Evolutionary conservation across 2,797 vertebrate species (phyloP).

Genomic region (Peromyscus nudipes): DNA sequence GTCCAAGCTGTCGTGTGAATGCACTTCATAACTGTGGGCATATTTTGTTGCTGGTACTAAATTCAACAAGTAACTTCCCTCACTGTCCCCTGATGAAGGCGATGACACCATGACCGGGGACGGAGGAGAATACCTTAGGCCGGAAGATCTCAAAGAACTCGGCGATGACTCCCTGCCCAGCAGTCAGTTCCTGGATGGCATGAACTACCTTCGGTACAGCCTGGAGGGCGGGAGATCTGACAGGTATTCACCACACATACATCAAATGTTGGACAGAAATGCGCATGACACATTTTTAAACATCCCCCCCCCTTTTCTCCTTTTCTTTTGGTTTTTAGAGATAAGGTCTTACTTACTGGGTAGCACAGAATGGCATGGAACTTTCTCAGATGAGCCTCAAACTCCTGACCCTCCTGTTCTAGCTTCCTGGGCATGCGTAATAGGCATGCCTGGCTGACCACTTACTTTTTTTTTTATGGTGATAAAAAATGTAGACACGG

Average conservation of each 20-base stretch:
- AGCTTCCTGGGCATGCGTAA: too few relatives aligned
- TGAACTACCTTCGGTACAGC: conserved; percentile 98
- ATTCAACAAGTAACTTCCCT: conserved; percentile 1
- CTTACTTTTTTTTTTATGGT: neutral
- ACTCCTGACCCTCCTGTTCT: neutral
- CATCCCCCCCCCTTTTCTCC: too few relatives aligned
- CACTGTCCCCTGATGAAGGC: conserved; percentile 87
- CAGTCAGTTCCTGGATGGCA: conserved; percentile 97
- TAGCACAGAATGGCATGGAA: neutral
- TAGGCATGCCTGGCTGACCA: neutral
- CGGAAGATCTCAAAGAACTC: conserved; percentile 96
- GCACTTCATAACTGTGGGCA: neutral
- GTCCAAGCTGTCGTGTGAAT: conserved; percentile 9
- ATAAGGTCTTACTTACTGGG: neutral
- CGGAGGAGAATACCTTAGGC: conserved; percentile 96
- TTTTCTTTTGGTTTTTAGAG: neutral
- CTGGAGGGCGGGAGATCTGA: conserved; percentile 95
- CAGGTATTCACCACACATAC: conserved; percentile 89
- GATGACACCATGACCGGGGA: conserved; percentile 99
- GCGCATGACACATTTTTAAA: neutral
- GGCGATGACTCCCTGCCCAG: conserved; percentile 97
- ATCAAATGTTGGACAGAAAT: fast-evolving
- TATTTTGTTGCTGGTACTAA: fast-evolving
- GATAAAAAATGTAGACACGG: neutral
- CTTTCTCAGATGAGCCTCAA: neutral